Conservation (phyloP, 2,888 invertebrate species). For the Myathropa florea region DNA sequence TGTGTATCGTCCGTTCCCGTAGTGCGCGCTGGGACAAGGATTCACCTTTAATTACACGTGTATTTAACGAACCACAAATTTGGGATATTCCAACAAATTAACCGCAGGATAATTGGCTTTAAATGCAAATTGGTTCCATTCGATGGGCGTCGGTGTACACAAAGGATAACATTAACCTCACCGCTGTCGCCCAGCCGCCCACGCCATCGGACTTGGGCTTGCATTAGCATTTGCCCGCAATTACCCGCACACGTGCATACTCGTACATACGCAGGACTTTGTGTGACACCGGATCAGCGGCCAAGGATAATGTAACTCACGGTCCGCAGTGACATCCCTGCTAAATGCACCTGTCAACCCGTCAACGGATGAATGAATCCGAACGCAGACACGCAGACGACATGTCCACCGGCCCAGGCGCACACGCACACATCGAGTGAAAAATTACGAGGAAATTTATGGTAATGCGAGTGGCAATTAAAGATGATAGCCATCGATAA, state of each 20-base stretch:
- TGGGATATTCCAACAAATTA: constrained; percentile 72
- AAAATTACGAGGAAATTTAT: constrained; percentile 66
- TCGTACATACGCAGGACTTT: background rate
- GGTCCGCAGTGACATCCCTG: constrained; percentile 22
- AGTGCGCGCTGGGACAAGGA: background rate
- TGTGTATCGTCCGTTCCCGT: background rate
- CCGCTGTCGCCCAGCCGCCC: background rate
- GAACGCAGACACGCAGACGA: constrained; percentile 8
- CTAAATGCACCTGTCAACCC: constrained; percentile 62
- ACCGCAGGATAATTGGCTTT: constrained; percentile 74
- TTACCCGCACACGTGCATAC: constrained; percentile 9
- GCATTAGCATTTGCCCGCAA: constrained; percentile 38
- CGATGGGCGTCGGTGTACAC: constrained; percentile 44
- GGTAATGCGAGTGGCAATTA: constrained; percentile 64
- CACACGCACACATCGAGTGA: constrained; percentile 15
- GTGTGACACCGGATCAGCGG: constrained; percentile 59
- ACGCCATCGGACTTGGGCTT: background rate
- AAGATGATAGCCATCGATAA: constrained; percentile 68
- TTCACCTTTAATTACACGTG: constrained; percentile 43
- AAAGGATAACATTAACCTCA: constrained; percentile 40
- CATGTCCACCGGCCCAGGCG: constrained; percentile 9
- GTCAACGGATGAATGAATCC: constrained; percentile 46
- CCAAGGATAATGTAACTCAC: constrained; percentile 61
- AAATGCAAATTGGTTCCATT: constrained; percentile 67
- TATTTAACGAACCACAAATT: constrained; percentile 69